Percentiles rank a stretch among this genome's conserved stretches.
phyloP scores from a whole-genome alignment of 1,140 invertebrate species.

The Drosophila novamexicana region DNA sequence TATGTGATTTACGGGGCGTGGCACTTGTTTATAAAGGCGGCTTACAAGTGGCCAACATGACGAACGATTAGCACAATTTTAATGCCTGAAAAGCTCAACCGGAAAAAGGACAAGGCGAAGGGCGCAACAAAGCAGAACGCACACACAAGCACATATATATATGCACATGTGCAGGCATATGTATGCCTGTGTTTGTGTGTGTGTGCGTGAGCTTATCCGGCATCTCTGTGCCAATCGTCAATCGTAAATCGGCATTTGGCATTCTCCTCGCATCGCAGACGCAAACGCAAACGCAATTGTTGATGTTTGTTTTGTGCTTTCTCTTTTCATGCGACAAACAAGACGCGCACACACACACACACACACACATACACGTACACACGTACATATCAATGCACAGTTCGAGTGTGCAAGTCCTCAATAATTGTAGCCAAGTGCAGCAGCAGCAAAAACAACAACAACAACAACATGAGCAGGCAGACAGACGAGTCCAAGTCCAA shows the following conservation, averaged over 20 bases:
- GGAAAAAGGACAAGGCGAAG: conserved; percentile 34
- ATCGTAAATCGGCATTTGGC: conserved; percentile 42
- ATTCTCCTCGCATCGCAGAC: conserved; percentile 24
- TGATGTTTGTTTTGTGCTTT: conserved; percentile 38
- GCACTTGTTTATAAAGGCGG: conserved; percentile 37
- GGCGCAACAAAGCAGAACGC: conserved; percentile 2
- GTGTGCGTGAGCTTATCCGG: conserved; percentile 24
- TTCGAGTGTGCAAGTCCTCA: conserved; percentile 40
- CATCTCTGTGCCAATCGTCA: conserved; percentile 16
- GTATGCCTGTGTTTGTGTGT: background rate
- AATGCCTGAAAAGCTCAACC: background rate
- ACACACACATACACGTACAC: background rate
- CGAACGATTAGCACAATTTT: conserved; percentile 20
- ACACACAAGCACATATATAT: background rate
- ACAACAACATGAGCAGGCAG: conserved; percentile 6
- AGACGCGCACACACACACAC: conserved; percentile 10
- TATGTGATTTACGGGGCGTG: conserved; percentile 19
- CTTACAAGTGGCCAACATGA: conserved; percentile 33
- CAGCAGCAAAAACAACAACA: conserved; percentile 3
- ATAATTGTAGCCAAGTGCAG: conserved; percentile 53
- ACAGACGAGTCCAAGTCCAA: conserved; percentile 30
- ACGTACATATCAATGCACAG: background rate
- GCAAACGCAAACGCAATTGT: conserved; percentile 35
- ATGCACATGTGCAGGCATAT: background rate
- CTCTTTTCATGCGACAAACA: conserved; percentile 47